Percentiles rank a stretch among this genome's conserved stretches.
phyloP scores from a whole-genome alignment of 2,113 vertebrate genomes.

The Zapus hudsonius region DNA sequence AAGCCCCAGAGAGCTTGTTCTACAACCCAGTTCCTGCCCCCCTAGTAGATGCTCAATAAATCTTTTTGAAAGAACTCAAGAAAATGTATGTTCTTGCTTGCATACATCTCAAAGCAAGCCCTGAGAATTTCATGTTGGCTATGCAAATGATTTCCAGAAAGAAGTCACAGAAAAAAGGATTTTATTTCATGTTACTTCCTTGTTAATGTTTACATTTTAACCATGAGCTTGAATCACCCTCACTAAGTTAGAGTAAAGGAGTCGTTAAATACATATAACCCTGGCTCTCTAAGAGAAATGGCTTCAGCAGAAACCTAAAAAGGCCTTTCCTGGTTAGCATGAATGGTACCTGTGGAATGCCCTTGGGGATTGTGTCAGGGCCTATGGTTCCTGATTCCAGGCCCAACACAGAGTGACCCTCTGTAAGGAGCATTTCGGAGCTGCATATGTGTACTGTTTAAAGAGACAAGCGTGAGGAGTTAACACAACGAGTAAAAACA shows the following conservation, averaged over 20 bases:
- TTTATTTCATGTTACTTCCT: not conserved
- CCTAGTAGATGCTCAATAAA: not conserved
- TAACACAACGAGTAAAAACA: not conserved
- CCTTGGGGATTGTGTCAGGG: not conserved
- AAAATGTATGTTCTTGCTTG: not conserved
- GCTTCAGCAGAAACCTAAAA: not conserved
- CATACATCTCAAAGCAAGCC: not conserved
- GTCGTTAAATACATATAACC: not conserved
- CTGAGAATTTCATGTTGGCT: slow-evolving; percentile 5
- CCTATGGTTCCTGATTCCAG: not conserved
- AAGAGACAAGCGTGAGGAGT: not conserved
- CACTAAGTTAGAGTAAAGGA: not conserved
- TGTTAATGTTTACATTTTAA: slow-evolving; percentile 7
- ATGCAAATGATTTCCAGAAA: not conserved
- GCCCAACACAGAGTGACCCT: not conserved
- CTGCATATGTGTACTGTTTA: not conserved
- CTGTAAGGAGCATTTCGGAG: not conserved
- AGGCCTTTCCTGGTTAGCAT: not conserved
- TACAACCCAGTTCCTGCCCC: not conserved
- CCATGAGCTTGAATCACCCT: not conserved
- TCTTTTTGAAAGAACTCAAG: slow-evolving; percentile 8
- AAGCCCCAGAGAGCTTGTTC: too few relatives aligned
- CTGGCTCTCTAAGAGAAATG: not conserved
- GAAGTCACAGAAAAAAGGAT: not conserved
- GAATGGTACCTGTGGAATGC: not conserved